Percentiles rank a stretch among this genome's conserved stretches.
phyloP scores from a whole-genome alignment of 2,797 vertebrate genomes.

The Cottoperca gobio region DNA sequence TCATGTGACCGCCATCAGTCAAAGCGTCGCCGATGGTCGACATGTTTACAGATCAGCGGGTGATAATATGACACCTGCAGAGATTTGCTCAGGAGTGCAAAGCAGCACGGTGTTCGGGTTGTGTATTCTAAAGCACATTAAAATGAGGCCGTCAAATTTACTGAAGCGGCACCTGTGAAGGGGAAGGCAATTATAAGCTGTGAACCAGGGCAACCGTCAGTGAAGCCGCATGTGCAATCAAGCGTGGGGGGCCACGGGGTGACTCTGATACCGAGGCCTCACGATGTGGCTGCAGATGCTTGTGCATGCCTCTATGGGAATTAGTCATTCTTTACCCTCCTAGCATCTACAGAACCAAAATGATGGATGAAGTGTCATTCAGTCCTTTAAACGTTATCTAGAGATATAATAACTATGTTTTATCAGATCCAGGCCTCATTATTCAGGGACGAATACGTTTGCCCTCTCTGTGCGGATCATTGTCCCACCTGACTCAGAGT shows the following conservation, averaged over 20 bases:
- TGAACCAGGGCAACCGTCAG: constrained; percentile 71
- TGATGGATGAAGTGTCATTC: neutral
- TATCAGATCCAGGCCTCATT: constrained; percentile 1
- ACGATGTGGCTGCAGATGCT: constrained; percentile 23
- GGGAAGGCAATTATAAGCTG: constrained; percentile 78
- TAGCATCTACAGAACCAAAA: neutral
- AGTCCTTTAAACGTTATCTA: neutral
- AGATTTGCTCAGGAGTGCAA: constrained; percentile 67
- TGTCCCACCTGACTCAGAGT: neutral
- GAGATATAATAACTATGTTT: neutral
- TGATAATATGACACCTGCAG: constrained; percentile 79
- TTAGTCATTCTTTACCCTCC: constrained; percentile 4
- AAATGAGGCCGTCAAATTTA: constrained; percentile 79
- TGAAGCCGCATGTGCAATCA: constrained; percentile 66
- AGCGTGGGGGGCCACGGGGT: constrained; percentile 22
- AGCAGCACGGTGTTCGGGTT: constrained; percentile 51
- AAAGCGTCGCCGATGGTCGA: constrained; percentile 42
- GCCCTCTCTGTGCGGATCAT: neutral
- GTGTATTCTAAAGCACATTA: constrained; percentile 58
- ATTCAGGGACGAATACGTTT: constrained; percentile 5
- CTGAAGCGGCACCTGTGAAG: constrained; percentile 69
- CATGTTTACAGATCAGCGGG: constrained; percentile 68
- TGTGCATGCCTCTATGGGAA: neutral
- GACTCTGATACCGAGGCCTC: constrained; percentile 28
- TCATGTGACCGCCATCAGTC: constrained; percentile 72